Evolutionary conservation across 2,797 vertebrate species (phyloP).

Genomic region (Ataeniobius toweri): DNA sequence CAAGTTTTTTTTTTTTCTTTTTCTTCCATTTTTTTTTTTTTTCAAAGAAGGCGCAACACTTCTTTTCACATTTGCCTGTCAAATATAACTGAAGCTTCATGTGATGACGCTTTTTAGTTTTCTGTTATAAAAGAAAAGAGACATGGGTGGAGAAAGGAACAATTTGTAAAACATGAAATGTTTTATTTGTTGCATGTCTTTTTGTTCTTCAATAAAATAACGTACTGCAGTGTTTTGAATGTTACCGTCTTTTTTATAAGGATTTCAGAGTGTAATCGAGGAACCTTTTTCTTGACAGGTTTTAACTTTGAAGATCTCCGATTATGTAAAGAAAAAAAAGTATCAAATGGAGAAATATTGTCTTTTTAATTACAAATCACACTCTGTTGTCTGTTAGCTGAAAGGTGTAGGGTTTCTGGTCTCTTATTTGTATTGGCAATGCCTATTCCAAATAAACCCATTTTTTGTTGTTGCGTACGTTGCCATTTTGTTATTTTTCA

Average conservation of each 20-base stretch:
- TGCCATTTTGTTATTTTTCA: neutral
- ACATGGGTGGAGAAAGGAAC: conserved; percentile 72
- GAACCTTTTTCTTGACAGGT: conserved; percentile 83
- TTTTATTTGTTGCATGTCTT: conserved; percentile 88
- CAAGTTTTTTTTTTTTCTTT: conserved; percentile 50
- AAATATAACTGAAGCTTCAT: conserved; percentile 81
- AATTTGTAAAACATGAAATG: conserved; percentile 86
- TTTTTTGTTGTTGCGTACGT: conserved; percentile 62
- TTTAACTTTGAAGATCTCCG: conserved; percentile 89
- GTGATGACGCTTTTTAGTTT: conserved; percentile 84
- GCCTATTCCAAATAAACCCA: conserved; percentile 97
- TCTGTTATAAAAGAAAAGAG: conserved; percentile 55
- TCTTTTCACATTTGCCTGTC: conserved; percentile 77
- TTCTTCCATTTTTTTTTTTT: conserved; percentile 53
- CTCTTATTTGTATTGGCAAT: conserved; percentile 97
- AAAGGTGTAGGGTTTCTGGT: conserved; percentile 92
- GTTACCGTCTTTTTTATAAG: conserved; percentile 76
- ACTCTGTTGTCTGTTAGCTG: conserved; percentile 89
- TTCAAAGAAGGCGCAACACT: conserved; percentile 54
- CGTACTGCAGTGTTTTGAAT: conserved; percentile 86
- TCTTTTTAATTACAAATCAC: conserved; percentile 87
- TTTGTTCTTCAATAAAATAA: conserved; percentile 87
- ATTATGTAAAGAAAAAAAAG: conserved; percentile 80
- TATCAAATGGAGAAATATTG: conserved; percentile 83
- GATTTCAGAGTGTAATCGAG: conserved; percentile 80